A percentile compares a stretch with the other conserved stretches of the same genome.
phyloP scores from a whole-genome alignment of 2,888 invertebrate genomes.

The Meta bourneti region DNA sequence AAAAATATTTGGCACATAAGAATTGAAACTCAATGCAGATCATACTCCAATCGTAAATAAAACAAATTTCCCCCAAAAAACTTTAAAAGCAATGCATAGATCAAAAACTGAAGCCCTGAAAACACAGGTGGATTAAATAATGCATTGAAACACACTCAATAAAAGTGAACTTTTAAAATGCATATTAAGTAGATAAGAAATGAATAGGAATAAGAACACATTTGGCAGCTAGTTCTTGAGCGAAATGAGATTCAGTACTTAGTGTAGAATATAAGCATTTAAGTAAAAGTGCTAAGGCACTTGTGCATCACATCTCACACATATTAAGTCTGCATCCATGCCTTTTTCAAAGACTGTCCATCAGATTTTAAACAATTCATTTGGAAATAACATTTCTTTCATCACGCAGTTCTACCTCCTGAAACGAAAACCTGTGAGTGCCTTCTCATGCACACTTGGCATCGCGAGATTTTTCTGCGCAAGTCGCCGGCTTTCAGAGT shows the following conservation, averaged over 20 bases:
- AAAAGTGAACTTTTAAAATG: not conserved
- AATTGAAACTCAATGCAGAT: not conserved
- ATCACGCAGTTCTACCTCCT: constrained; percentile 37
- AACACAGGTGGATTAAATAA: not conserved
- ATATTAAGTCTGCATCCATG: not conserved
- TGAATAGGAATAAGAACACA: not conserved
- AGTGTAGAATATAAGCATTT: not conserved
- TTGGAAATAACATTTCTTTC: not conserved
- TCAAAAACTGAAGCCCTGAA: not conserved
- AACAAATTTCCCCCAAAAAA: not conserved
- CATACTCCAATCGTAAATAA: not conserved
- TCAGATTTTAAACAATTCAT: not conserved
- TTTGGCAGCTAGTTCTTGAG: constrained; percentile 5
- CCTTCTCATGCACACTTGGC: constrained; percentile 77
- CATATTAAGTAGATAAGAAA: constrained; percentile 1
- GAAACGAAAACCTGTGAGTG: constrained; percentile 56
- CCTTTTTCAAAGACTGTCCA: not conserved
- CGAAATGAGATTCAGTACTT: constrained; percentile 21
- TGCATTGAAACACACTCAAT: not conserved
- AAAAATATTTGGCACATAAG: constrained; percentile 11
- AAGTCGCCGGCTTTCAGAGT: constrained; percentile 77
- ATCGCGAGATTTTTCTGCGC: constrained; percentile 76
- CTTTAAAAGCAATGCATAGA: not conserved
- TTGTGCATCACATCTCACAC: constrained; percentile 3
- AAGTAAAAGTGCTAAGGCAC: constrained; percentile 20